Evolutionary conservation across 2,113 vertebrate species (phyloP), one percentile per base, ranked within the genome.

Genomic region (Pteronura brasiliensis): DNA sequence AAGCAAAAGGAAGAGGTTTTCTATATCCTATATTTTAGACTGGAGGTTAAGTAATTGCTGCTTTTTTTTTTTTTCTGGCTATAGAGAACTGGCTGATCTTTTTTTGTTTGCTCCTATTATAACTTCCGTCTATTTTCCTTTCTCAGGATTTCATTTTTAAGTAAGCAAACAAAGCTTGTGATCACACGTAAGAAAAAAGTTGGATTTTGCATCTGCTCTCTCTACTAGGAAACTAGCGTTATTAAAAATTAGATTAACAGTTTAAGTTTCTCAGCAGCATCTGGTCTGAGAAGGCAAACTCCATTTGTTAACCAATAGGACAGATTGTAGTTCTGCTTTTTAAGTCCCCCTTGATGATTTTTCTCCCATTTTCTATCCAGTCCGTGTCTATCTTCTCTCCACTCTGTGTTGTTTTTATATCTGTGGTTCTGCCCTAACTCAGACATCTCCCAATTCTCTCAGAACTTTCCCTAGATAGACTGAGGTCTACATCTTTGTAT

Each of bases 91-190:
- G 34, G 31, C 31, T 67, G 17, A 77, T 95, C 31, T 93, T 94
- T 49, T 67, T 39, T 69, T 88, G 14, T 82, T 94, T 88, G n/a
- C 13, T 95, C 59, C 15, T 77, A 11, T 85, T 91, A 63, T 81
- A 93, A 86, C 17, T 44, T 76, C 36, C 76, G 59, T 44, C n/a
- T 72, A 7, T 90, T 85, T 83, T 77, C 67, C n/a, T 87, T 92
- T 87, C 83, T 77, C 21, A 57, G n/a, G 71, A 89, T 83, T 87
- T 90, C 34, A 87, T 93, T 94, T 88, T 90, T 79, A 74, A 89
- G 69, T 42, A 92, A 93, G 69, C 81, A 84, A 29, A 44, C 7
- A n/a, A 90, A 55, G 39, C 36, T 84, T 88, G 29, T 87, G 9
- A 29, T 20, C 36, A 85, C 17, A 88, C 2, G n/a, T 7, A 61